phyloP scores from a whole-genome alignment of 2,113 vertebrate species.

The Myotis yumanensis region DNA sequence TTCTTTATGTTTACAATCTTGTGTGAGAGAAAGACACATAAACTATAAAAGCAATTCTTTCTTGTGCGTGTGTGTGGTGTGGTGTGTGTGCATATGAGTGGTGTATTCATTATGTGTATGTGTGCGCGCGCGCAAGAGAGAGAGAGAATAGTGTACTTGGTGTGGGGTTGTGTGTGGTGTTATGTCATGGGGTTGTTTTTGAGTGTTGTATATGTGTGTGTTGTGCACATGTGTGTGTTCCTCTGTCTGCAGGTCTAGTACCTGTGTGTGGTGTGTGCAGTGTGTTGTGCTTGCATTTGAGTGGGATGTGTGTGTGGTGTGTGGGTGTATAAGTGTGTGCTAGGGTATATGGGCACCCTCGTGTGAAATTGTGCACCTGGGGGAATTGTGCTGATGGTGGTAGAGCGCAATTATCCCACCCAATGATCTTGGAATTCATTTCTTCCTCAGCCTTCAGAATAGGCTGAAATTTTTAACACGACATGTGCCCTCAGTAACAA shows the following conservation, averaged over 20 bases:
- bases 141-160: not conserved
- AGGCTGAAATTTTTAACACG: not conserved
- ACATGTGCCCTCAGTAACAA: not conserved
- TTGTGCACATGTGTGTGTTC: not conserved
- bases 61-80: not conserved
- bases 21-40: not conserved
- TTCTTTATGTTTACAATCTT: not conserved
- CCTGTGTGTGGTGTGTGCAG: not conserved
- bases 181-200: not conserved
- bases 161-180: not conserved
- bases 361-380: not conserved
- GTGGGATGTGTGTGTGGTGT: not conserved
- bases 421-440: not conserved
- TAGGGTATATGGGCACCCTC: not conserved
- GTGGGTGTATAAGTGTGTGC: not conserved
- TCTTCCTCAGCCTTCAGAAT: not conserved
- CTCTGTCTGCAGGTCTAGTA: not conserved
- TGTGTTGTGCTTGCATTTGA: not conserved
- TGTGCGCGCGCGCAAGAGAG: too few species aligned
- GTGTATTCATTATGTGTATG: not conserved
- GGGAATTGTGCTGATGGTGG: not conserved
- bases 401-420: not conserved
- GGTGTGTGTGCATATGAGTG: not conserved
- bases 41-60: not conserved
- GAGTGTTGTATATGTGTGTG: not conserved